Conservation (phyloP, 1,140 invertebrate species). For the Condylostylus longicornis region DNA sequence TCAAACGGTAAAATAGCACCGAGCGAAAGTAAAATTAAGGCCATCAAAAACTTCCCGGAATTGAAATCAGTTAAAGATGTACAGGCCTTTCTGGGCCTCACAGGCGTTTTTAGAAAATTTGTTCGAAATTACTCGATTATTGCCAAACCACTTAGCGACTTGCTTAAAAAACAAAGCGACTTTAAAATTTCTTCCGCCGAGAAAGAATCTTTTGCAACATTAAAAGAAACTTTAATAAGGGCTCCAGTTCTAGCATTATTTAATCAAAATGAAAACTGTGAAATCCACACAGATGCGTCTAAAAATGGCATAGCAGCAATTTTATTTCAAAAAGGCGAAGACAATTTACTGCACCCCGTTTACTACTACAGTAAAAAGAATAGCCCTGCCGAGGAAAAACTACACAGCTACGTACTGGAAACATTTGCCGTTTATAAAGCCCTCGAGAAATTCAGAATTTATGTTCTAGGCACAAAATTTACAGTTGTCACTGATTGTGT, state of each 20-base stretch:
- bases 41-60: slow-evolving; percentile 15
- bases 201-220: slow-evolving; percentile 3
- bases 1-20: slow-evolving; percentile 9
- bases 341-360: background rate
- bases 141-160: slow-evolving; percentile 12
- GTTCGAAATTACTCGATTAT: slow-evolving; percentile 14
- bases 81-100: slow-evolving; percentile 20
- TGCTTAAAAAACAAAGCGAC: slow-evolving; percentile 4
- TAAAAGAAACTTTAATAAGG: slow-evolving; percentile 5
- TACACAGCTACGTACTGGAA: background rate
- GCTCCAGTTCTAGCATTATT: slow-evolving; percentile 9
- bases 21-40: slow-evolving; percentile 15
- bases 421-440: background rate
- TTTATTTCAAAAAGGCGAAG: slow-evolving; percentile 6
- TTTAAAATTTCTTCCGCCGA: slow-evolving; percentile 3
- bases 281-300: slow-evolving; percentile 12
- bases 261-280: slow-evolving; percentile 1
- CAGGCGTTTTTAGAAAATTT: slow-evolving; percentile 23
- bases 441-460: background rate
- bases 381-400: too few relatives aligned
- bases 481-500: background rate
- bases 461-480: background rate
- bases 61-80: slow-evolving; percentile 15
- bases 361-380: background rate
- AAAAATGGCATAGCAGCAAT: slow-evolving; percentile 10